Evolutionary conservation across 2,113 vertebrate genomes (phyloP).

Genomic region (Carlito syrichta): DNA sequence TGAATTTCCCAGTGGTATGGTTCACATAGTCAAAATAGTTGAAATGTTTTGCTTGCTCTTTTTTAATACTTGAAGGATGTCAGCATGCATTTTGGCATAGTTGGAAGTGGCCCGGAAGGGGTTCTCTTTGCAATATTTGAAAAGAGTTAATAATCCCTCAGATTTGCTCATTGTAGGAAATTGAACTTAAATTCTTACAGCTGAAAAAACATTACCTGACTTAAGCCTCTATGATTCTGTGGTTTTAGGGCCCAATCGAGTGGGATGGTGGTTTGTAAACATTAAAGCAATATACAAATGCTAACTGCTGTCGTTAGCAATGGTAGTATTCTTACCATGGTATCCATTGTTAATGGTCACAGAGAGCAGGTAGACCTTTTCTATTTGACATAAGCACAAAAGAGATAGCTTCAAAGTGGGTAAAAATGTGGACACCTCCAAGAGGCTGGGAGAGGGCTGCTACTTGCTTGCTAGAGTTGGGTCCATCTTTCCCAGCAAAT

Average conservation of each 20-base stretch:
- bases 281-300: not conserved
- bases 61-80: conserved; percentile 50
- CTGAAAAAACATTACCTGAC: not conserved
- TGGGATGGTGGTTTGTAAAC: not conserved
- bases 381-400: not conserved
- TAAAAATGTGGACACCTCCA: not conserved
- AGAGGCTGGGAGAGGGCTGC: not conserved
- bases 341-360: not conserved
- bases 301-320: not conserved
- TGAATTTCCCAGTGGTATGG: conserved; percentile 38
- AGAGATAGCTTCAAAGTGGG: not conserved
- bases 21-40: conserved; percentile 34
- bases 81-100: conserved; percentile 41
- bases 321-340: not conserved
- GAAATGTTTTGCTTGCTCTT: conserved; percentile 63
- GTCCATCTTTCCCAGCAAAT: not conserved
- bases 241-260: not conserved
- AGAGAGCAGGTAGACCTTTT: not conserved
- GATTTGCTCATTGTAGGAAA: conserved; percentile 41
- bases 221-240: not conserved
- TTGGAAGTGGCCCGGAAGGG: not conserved
- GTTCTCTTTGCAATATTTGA: conserved; percentile 13
- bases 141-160: conserved; percentile 30
- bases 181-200: conserved; percentile 28
- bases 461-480: not conserved